Evolutionary conservation across 2,113 vertebrate genomes (phyloP).

Genomic region (Bombycilla garrulus): DNA sequence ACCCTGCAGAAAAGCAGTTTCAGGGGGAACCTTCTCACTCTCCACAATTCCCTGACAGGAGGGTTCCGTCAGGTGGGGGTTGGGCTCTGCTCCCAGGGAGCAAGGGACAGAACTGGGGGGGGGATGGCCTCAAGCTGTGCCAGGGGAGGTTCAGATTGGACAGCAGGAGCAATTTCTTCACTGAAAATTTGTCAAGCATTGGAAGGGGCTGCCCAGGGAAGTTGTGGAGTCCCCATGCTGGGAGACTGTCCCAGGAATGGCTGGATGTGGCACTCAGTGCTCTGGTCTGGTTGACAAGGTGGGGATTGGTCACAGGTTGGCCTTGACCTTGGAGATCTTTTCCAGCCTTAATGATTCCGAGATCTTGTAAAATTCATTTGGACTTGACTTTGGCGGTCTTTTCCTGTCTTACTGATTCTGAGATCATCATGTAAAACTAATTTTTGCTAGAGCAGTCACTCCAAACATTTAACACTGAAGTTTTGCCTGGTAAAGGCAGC

Average conservation of each 20-base stretch:
- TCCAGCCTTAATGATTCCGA: not conserved
- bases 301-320: not conserved
- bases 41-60: not conserved
- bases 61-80: not conserved
- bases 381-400: not conserved
- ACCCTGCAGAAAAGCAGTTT: not conserved
- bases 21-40: rapidly evolving
- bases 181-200: not conserved
- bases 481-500: not conserved
- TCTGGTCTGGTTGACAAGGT: not conserved
- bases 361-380: not conserved
- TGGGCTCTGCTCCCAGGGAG: not conserved
- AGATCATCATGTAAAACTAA: not conserved
- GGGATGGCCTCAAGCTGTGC: not conserved
- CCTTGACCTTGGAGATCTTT: not conserved
- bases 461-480: not conserved
- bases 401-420: not conserved
- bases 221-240: not conserved
- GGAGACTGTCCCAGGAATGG: not conserved
- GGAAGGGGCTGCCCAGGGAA: not conserved
- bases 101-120: not conserved
- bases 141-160: not conserved
- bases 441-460: not conserved
- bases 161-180: not conserved
- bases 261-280: not conserved